Evolutionary conservation across 2,113 vertebrate species (phyloP), one percentile per base, ranked within the genome.

Genomic region (Nothobranchius furzeri): DNA sequence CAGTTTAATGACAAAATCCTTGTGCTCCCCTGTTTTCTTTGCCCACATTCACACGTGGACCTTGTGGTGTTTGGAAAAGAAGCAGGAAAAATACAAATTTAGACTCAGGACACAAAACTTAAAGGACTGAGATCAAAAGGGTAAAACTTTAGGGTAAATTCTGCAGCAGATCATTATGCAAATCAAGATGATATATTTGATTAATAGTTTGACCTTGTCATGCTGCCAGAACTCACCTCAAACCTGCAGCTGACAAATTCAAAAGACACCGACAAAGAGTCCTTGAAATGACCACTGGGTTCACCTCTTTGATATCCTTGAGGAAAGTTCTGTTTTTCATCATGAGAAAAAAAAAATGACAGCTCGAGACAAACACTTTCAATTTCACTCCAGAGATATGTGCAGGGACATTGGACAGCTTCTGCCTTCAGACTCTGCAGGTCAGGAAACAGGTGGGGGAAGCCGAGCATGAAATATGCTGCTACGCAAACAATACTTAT

Each of bases 111-210:
- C 20, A 1, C 20, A 20, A 20, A 20, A 20, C 20, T 20, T 20
- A 61, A 67, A 37, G 50, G 15, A 5, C 70, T 77, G 65, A 63
- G 70, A 30, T 13, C 13, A 24, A 17, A 14, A n/a, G 15, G 3
- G 17, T 6, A 37, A 37, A 42, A 9, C 12, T 40, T 49, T 17
- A 20, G 43, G 20, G 9, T 43, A 58, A 55, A 68, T 70, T 52
- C 54, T 76, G 75, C 71, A 51, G 61, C 81, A 84, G 86, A 87
- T 87, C 71, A 87, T 92, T 93, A 93, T 95, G 93, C 94, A 95
- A 94, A 95, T 94, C 1, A 57, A n/a, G 89, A 88, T 58, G 66
- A 75, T 75, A 6, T 4, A 77, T 87, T 81, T 81, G 70, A 86
- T 86, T 73, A 86, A 87, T 63, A 64, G 64, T 61, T 67, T 81